A percentile compares a stretch with the other conserved stretches of the same genome.
These are phyloP conservation scores for Meganola albula DNA, from an alignment of 2,888 invertebrate genomes.

Conservation along the genomic window DNA sequence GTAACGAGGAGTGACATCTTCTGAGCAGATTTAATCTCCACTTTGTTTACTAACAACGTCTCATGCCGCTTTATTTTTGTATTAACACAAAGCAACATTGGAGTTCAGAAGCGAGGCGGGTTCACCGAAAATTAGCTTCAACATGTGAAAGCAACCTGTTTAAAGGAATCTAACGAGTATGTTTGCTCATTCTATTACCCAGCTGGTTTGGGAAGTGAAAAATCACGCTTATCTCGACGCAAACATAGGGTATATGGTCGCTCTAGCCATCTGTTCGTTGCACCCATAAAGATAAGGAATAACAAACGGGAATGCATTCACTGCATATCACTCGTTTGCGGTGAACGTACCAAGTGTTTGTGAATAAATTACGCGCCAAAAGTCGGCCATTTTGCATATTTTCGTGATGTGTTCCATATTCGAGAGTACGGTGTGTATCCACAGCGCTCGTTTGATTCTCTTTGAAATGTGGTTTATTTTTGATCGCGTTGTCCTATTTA, in stretches of 20 bases:
- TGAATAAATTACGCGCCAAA: conserved; percentile 64
- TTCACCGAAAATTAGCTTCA: conserved; percentile 59
- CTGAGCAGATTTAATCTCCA: conserved; percentile 37
- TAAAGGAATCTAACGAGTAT: conserved; percentile 53
- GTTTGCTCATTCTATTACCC: conserved; percentile 65
- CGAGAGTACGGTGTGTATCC: conserved; percentile 69
- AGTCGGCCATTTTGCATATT: conserved; percentile 70
- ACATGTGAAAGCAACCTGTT: conserved; percentile 52
- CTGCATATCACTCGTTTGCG: conserved; percentile 58
- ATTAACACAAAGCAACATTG: conserved; percentile 26
- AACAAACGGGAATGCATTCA: conserved; percentile 65
- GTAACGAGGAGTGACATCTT: conserved; percentile 49
- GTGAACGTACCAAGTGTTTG: conserved; percentile 47
- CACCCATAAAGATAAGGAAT: conserved; percentile 74
- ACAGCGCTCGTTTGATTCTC: conserved; percentile 61
- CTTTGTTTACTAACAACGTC: conserved; percentile 68
- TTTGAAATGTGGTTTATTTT: conserved; percentile 75
- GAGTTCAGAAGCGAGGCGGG: conserved; percentile 27
- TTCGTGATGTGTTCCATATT: conserved; percentile 74
- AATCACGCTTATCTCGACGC: conserved; percentile 72
- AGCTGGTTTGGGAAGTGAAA: conserved; percentile 73
- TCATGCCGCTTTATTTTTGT: conserved; percentile 20
- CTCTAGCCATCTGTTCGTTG: conserved; percentile 73
- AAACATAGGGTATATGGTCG: conserved; percentile 61
- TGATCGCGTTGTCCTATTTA: conserved; percentile 76